These are phyloP conservation scores for Grammomys surdaster DNA, from an alignment of 2,113 vertebrate species.

Conservation along the genomic window DNA sequence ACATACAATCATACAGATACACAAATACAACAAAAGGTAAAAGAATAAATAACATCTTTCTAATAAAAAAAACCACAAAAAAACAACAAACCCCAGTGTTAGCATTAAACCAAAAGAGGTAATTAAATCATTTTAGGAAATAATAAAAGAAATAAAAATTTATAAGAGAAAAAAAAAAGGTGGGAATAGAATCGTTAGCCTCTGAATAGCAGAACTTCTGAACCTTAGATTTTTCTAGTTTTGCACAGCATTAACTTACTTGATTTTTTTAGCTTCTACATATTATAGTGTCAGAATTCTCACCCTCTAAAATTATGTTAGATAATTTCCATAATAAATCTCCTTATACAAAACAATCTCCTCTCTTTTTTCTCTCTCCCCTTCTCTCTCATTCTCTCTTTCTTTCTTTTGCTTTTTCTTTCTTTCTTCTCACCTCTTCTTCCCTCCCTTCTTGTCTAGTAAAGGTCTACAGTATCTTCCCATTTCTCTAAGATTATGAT, in stretches of 20 bases:
- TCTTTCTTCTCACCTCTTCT: not conserved
- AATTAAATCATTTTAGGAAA: not conserved
- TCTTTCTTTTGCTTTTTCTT: accelerated
- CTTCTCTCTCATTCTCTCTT: not conserved
- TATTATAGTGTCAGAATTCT: not conserved
- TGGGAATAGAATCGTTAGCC: not conserved
- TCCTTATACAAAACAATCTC: not conserved
- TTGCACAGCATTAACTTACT: not conserved
- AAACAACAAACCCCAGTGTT: not conserved
- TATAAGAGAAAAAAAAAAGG: not conserved
- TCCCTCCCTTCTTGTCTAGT: not conserved
- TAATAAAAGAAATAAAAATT: not conserved
- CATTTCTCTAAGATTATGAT: not conserved
- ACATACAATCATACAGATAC: not conserved
- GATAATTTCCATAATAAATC: not conserved
- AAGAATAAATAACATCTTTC: not conserved
- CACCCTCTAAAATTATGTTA: not conserved
- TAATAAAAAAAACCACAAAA: not conserved
- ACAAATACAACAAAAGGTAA: not conserved
- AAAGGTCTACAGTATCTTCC: not conserved
- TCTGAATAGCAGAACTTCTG: not conserved
- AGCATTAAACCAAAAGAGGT: not conserved
- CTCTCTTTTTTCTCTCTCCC: not conserved
- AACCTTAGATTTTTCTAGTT: not conserved
- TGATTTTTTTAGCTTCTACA: not conserved